A percentile compares a stretch with the other conserved stretches of the same genome.
phyloP scores from a whole-genome alignment of 2,888 invertebrate species.

The Dastarcus helophoroides region DNA sequence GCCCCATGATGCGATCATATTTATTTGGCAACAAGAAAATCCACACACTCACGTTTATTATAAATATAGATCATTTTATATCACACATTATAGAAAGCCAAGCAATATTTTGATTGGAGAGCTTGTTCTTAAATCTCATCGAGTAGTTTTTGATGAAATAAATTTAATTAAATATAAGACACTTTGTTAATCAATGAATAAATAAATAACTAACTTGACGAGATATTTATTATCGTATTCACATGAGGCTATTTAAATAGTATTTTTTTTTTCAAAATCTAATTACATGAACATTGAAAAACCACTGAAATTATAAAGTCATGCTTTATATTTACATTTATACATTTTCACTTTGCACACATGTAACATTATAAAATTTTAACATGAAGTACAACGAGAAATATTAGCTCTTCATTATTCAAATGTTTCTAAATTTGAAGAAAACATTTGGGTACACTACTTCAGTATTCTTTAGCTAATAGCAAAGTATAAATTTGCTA shows the following conservation, averaged over 20 bases:
- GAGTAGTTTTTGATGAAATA: too few species aligned
- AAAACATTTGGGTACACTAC: too few species aligned
- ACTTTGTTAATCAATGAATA: background rate
- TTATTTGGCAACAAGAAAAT: conserved; percentile 19
- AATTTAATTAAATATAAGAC: background rate
- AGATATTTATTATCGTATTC: too few species aligned
- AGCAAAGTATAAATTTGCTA: too few species aligned
- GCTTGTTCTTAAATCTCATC: conserved; percentile 3
- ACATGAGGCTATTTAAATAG: too few species aligned
- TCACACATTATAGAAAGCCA: conserved; percentile 21
- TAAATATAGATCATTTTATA: conserved; percentile 15
- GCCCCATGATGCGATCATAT: conserved; percentile 19
- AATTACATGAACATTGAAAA: too few species aligned
- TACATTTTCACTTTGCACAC: conserved; percentile 23
- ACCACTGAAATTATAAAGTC: too few species aligned
- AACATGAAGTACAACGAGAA: conserved; percentile 31
- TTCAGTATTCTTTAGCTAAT: too few species aligned
- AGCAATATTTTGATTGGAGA: conserved; percentile 20
- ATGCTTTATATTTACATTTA: conserved; percentile 16
- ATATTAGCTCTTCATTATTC: too few species aligned
- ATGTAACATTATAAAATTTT: conserved; percentile 31
- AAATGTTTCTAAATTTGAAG: too few species aligned
- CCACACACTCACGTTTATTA: conserved; percentile 11
- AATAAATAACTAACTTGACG: too few species aligned
- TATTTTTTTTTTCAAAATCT: too few species aligned